Conservation (phyloP, 35 echinoderm and acorn worm genomes). For the Ophioderma brevispina region DNA sequence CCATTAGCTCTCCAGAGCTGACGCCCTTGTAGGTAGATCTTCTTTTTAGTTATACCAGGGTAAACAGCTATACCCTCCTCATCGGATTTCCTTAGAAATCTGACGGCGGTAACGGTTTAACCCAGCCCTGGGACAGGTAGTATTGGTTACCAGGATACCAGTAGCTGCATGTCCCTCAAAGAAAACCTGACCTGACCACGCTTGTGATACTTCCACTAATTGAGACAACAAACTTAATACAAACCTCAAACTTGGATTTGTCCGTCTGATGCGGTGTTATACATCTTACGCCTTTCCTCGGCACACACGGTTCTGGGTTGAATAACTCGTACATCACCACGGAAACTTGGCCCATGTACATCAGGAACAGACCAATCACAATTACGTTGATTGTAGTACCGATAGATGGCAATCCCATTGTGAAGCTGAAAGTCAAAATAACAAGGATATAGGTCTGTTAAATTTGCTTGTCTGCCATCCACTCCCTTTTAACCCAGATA, state of each 20-base stretch:
- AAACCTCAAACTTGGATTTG: constrained; percentile 38
- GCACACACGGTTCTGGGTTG: constrained; percentile 49
- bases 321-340: constrained; percentile 46
- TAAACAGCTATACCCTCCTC: no score
- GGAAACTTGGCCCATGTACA: constrained; percentile 37
- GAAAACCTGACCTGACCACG: no score
- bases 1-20: no score
- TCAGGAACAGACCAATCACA: constrained; percentile 42
- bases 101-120: no score
- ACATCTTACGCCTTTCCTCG: constrained; percentile 1
- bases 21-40: no score
- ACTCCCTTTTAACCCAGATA: not conserved
- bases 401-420: constrained; percentile 11
- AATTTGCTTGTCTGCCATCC: no score
- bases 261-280: constrained; percentile 7
- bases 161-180: no score
- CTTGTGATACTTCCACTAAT: no score
- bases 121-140: no score
- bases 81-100: no score
- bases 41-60: no score
- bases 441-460: not conserved
- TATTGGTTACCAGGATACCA: no score
- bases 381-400: constrained; percentile 47
- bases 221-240: not conserved
- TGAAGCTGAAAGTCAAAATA: not conserved